Evolutionary conservation across 2,797 vertebrate genomes (phyloP).

Genomic region (Oryzias dopingdopingensis): DNA sequence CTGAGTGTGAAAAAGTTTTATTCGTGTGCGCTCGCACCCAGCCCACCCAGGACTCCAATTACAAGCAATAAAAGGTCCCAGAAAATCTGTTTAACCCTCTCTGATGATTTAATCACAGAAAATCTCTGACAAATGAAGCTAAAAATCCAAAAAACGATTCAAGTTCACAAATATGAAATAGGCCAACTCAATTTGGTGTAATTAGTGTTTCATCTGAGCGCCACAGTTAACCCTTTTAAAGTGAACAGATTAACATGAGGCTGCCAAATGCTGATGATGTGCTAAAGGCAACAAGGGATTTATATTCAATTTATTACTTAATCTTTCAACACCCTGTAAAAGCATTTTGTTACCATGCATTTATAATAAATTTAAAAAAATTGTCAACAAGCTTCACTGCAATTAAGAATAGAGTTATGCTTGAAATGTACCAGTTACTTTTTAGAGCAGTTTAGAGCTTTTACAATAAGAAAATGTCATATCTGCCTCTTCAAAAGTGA

Average conservation of each 20-base stretch:
- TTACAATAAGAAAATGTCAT: no score
- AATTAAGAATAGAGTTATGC: no score
- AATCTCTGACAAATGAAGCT: constrained; percentile 54
- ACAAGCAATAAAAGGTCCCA: constrained; percentile 65
- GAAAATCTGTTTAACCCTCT: constrained; percentile 62
- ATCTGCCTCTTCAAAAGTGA: no score
- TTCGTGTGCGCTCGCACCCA: constrained; percentile 59
- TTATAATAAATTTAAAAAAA: constrained; percentile 1
- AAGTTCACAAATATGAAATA: constrained; percentile 37
- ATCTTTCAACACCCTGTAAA: constrained; percentile 7
- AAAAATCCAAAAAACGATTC: constrained; percentile 37
- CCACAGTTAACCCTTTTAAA: no score
- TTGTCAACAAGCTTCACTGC: no score
- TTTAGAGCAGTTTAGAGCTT: no score
- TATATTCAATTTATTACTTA: constrained; percentile 5
- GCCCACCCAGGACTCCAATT: constrained; percentile 62
- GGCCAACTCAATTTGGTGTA: constrained; percentile 36
- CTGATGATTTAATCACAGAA: constrained; percentile 50
- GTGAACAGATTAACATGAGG: constrained; percentile 10
- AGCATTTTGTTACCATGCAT: not conserved
- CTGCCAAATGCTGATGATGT: no score
- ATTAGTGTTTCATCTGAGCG: constrained; percentile 14
- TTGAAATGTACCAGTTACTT: no score
- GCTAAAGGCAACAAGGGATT: constrained; percentile 11
- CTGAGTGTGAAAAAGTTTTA: constrained; percentile 71